Evolutionary conservation across 2,113 vertebrate genomes (phyloP), one percentile per base, ranked within the genome.

Genomic region (Cyphomyrus plagiostoma): DNA sequence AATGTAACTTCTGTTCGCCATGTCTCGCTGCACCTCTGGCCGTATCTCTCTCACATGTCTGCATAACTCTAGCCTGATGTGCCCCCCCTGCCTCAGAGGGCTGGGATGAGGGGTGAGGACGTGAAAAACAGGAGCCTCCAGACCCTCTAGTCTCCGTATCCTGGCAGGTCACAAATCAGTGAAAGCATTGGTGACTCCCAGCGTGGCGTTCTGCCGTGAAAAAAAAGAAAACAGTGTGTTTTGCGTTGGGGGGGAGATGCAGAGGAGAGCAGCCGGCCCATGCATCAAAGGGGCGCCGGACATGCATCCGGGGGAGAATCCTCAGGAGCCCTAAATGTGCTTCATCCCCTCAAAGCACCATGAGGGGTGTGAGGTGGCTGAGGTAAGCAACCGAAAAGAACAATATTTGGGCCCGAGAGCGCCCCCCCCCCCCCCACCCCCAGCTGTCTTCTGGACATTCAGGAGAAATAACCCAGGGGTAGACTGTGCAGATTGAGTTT

Each of bases 401-500:
- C 13, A 87, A 83, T 88, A 86, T 15, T 89, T 90, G 77, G 88
- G 70, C 86, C 89, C 89, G 92, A 88, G 91, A 91, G 91, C 91
- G 3, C 48, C 89, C 93, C 92, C 89, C 58, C 87, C 30, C 88
- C n/a, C n/a, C n/a, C n/a, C n/a, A n/a, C 84, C 88, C 92, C 91
- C 93, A 93, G 95, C 95, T 92, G 93, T 94, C 95, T 92, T 92
- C 93, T 89, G 91, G 92, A 92, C 90, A 87, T 26, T 91, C 92
- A 95, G 92, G 86, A 96, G 95, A 96, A 97, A 96, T 95, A 97
- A 95, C 92, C 89, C 93, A 92, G 83, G 90, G 91, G 89, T 95
- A 93, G 93, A 94, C 93, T 96, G 95, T 94, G 90, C 92, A 93
- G 97, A 97, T 98, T 95, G 93, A 93, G 95, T 98, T 98, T 97